Evolutionary conservation across 1,140 invertebrate genomes (phyloP).

Genomic region (Maconellicoccus hirsutus): DNA sequence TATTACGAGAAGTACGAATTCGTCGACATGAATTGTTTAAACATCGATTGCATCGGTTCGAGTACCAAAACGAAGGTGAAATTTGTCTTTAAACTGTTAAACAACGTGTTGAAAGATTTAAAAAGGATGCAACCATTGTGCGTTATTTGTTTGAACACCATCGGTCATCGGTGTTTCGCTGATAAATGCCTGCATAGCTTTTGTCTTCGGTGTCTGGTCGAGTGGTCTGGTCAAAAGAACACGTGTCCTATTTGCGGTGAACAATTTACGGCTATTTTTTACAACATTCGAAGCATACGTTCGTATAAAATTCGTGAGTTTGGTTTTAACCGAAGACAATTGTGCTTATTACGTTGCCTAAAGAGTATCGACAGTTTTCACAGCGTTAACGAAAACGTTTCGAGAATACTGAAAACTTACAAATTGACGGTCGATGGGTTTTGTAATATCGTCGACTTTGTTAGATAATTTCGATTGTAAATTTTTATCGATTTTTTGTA

Average conservation of each 20-base stretch:
- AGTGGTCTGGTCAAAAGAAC: neutral
- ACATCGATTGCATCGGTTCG: neutral
- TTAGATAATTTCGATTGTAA: neutral
- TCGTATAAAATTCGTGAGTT: neutral
- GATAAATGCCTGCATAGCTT: constrained; percentile 4
- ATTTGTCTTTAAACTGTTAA: neutral
- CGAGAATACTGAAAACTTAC: neutral
- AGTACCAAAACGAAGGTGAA: neutral
- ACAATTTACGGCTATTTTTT: neutral
- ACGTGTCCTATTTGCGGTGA: neutral
- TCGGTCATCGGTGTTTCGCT: neutral
- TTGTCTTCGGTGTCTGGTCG: neutral
- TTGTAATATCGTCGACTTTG: neutral
- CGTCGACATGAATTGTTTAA: neutral
- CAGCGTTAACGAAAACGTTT: neutral
- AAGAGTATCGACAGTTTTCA: neutral
- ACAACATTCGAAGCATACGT: neutral
- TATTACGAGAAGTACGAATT: neutral
- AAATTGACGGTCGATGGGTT: neutral
- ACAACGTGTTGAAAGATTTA: neutral
- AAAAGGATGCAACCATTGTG: neutral
- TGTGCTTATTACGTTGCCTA: neutral
- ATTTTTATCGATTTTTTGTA: neutral
- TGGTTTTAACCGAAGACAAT: neutral
- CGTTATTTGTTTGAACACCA: neutral